Evolutionary conservation across 92 coral and sea anemone species (phyloP).

Genomic region (Ricordea florida): DNA sequence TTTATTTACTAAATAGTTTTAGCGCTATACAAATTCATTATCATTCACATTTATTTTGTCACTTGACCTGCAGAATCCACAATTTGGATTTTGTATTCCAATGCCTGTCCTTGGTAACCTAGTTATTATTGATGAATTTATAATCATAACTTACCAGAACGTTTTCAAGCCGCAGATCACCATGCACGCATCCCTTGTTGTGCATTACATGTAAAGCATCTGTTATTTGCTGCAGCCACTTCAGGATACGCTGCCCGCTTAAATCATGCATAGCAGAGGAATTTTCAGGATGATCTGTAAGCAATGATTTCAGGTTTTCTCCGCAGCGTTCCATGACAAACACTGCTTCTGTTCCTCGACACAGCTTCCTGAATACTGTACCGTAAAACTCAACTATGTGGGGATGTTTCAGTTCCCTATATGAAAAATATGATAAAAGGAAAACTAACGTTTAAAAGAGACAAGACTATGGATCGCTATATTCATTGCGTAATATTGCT

Average conservation of each 20-base stretch:
- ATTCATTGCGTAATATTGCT: too few relatives aligned
- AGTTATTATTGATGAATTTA: too few relatives aligned
- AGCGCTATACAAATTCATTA: too few relatives aligned
- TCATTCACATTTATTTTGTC: too few relatives aligned
- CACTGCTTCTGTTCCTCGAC: background rate
- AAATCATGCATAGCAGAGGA: background rate
- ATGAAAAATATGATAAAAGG: background rate
- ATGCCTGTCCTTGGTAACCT: too few relatives aligned
- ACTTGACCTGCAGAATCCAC: too few relatives aligned
- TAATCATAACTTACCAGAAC: background rate
- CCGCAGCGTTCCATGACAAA: background rate
- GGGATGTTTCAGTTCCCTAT: conserved; percentile 4
- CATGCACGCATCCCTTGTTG: conserved; percentile 2
- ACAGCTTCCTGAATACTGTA: background rate
- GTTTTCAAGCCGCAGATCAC: background rate
- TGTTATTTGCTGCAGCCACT: background rate
- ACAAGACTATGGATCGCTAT: background rate
- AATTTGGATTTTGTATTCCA: too few relatives aligned
- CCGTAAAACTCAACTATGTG: conserved; percentile 4
- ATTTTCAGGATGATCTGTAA: background rate
- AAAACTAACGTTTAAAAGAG: background rate
- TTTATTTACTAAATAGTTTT: too few relatives aligned
- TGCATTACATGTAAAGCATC: background rate
- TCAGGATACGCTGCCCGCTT: background rate
- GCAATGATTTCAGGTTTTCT: background rate